Evolutionary conservation across 2,888 invertebrate genomes (phyloP).

Genomic region (Hipparchia sbordonii): DNA sequence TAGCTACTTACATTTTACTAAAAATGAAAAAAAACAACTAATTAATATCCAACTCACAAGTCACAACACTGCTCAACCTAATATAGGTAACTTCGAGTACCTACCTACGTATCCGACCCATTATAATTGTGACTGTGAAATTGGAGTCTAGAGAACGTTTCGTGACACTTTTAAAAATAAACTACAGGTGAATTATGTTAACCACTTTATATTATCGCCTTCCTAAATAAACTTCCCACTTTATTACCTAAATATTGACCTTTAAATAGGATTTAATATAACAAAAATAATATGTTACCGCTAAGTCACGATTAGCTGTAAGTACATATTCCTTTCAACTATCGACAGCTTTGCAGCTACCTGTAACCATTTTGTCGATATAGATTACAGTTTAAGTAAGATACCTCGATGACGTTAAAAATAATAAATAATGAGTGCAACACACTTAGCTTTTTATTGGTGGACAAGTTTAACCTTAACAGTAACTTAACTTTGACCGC

Average conservation of each 20-base stretch:
- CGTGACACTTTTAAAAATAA: conserved; percentile 65
- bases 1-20: not conserved
- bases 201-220: conserved; percentile 21
- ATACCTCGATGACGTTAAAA: no score
- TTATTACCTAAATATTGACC: conserved; percentile 7
- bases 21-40: not conserved
- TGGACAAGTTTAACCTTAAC: no score
- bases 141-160: conserved; percentile 59
- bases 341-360: no score
- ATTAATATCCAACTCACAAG: conserved; percentile 22
- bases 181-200: conserved; percentile 49
- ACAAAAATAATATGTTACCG: not conserved
- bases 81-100: conserved; percentile 35
- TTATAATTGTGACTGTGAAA: conserved; percentile 47
- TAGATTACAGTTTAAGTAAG: no score
- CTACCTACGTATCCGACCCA: conserved; percentile 39
- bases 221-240: conserved; percentile 7
- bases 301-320: not conserved
- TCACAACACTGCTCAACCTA: conserved; percentile 23
- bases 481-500: no score
- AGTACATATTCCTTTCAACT: no score
- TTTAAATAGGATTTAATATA: not conserved
- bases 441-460: no score
- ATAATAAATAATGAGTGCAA: no score
- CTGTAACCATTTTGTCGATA: no score